Base-by-base conservation (phyloP, 2,888 invertebrate genomes). In the Andrena minutula region DNA sequence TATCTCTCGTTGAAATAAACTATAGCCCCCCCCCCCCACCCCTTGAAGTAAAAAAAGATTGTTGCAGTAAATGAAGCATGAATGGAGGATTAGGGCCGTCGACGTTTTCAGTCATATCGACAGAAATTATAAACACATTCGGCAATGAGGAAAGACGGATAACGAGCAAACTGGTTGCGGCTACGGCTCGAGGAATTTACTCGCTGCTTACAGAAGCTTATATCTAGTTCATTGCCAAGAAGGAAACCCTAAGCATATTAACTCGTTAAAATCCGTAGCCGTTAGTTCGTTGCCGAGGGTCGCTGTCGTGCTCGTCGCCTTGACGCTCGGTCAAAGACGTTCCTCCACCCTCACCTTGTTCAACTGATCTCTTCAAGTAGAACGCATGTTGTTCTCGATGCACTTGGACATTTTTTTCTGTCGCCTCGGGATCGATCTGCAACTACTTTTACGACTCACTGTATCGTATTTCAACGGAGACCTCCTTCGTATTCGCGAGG, bases 221-320 rank as follows among this genome's bases (percentile, higher is more conserved):
- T 85, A 89, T 89, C 86, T 89, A 89, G 88, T 89, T 90, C 88
- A 90, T 89, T 90, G 90, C 88, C 90, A 88, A 89, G 88, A 84
- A 75, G 85, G 93, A 93, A 93, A 93, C 93, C 93, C 91, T 92
- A 93, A 93, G 91, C 91, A 90, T 90, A 93, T 92, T 91, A 92
- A 91, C 89, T 88, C 86, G 82, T 88, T 88, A 91, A 89, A 41
- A 91, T 88, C 90, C 90, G 73, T 83, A 83, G 79, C 80, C 83
- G 86, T 89, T 89, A 84, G 87, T 89, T 87, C 85, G 85, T 88
- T 80, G 74, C 86, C 83, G 91, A 91, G 92, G 89, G 89, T 91
- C 90, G 88, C 73, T 75, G 80, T 80, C 80, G 80, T 60, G 61
- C 51, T 86, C 77, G 82, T 82, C 82, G 89, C 85, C 89, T 88